Conservation (phyloP, 1,140 invertebrate genomes). For the Formica selysi region DNA sequence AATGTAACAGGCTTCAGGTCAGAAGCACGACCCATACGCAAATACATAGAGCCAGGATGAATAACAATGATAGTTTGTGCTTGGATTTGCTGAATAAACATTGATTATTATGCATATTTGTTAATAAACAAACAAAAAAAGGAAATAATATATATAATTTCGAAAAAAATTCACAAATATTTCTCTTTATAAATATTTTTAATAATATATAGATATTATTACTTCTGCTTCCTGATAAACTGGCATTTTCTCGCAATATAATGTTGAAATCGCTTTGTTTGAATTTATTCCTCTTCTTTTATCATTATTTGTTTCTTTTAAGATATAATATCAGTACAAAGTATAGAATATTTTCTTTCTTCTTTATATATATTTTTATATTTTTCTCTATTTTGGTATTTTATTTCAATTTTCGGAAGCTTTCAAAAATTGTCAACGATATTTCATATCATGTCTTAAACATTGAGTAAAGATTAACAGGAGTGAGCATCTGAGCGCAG, state of each 20-base stretch:
- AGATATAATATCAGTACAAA: too few species aligned
- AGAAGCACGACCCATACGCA: conserved; percentile 95
- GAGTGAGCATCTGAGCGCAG: too few species aligned
- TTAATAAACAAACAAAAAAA: background rate
- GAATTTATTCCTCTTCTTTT: background rate
- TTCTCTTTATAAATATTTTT: background rate
- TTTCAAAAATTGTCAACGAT: too few species aligned
- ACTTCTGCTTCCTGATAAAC: conserved; percentile 84
- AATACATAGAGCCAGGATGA: conserved; percentile 96
- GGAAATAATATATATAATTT: background rate
- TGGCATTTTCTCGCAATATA: conserved; percentile 75
- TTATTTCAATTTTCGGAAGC: too few species aligned
- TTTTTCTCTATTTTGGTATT: too few species aligned
- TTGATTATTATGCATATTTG: conserved; percentile 9
- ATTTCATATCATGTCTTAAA: too few species aligned
- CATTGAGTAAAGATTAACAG: too few species aligned
- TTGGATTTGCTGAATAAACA: conserved; percentile 88
- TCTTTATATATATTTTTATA: too few species aligned
- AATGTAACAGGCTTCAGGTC: conserved; percentile 94
- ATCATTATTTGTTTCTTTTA: too few species aligned
- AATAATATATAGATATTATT: conserved; percentile 53
- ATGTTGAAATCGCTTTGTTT: background rate
- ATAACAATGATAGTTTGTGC: conserved; percentile 96
- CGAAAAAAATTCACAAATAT: conserved; percentile 34
- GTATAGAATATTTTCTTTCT: too few species aligned